Percentiles rank a stretch among this genome's conserved stretches.
phyloP scores from a whole-genome alignment of 2,797 vertebrate genomes.

The Thunnus albacares region DNA sequence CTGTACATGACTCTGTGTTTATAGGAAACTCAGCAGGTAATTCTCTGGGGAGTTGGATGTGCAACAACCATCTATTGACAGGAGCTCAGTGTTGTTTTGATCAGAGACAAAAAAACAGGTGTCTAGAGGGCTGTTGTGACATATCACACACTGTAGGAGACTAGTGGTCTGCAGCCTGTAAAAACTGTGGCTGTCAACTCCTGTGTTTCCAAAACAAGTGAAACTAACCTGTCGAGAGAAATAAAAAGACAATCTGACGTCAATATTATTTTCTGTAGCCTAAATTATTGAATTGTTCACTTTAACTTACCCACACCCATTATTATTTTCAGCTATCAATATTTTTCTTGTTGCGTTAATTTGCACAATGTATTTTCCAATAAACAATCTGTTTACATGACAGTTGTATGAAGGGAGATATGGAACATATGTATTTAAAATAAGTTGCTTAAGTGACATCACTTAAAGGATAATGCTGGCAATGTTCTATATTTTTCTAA shows the following conservation, averaged over 20 bases:
- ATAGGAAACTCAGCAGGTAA: constrained; percentile 12
- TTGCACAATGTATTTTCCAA: too few relatives aligned
- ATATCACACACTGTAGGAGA: background rate
- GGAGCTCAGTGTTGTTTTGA: constrained; percentile 12
- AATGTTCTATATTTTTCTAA: too few relatives aligned
- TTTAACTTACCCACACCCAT: background rate
- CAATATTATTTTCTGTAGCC: background rate
- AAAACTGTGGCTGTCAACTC: background rate
- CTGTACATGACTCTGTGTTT: constrained; percentile 17
- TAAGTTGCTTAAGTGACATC: too few relatives aligned
- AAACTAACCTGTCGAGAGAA: background rate
- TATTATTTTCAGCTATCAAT: background rate
- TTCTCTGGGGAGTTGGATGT: background rate
- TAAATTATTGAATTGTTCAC: background rate
- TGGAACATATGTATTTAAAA: too few relatives aligned
- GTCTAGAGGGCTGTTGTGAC: constrained; percentile 1
- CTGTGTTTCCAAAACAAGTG: background rate
- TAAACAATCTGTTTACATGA: too few relatives aligned
- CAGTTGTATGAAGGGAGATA: too few relatives aligned
- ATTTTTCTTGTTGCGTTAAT: background rate
- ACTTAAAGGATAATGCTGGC: too few relatives aligned
- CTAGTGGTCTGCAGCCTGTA: background rate
- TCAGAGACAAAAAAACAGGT: constrained; percentile 7
- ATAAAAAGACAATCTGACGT: background rate
- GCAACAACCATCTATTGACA: constrained; percentile 20